Conservation (phyloP, 1,140 invertebrate genomes). For the Antheraea pernyi region DNA sequence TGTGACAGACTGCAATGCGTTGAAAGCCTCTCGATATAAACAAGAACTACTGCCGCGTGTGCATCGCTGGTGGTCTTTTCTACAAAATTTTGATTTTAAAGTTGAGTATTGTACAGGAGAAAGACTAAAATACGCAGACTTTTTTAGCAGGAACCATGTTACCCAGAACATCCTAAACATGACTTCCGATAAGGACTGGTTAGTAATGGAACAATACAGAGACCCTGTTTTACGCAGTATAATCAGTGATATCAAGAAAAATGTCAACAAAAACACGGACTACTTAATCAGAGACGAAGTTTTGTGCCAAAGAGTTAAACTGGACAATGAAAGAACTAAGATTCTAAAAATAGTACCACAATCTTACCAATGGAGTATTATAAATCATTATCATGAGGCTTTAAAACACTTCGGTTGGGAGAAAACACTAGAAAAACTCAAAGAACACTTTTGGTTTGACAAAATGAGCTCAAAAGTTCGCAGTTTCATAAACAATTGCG, state of each 20-base stretch:
- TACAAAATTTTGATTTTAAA: slow-evolving; percentile 52
- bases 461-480: slow-evolving; percentile 31
- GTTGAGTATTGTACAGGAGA: slow-evolving; percentile 28
- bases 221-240: too few relatives aligned
- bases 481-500: slow-evolving; percentile 37
- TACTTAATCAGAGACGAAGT: too few relatives aligned
- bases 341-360: slow-evolving; percentile 21
- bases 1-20: slow-evolving; percentile 46
- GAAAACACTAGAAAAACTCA: slow-evolving; percentile 24
- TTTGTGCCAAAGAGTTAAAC: slow-evolving; percentile 3
- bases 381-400: slow-evolving; percentile 21
- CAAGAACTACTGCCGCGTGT: slow-evolving; percentile 47
- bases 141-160: too few relatives aligned
- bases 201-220: too few relatives aligned
- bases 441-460: slow-evolving; percentile 23
- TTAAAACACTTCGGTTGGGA: slow-evolving; percentile 25
- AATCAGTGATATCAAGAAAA: too few relatives aligned
- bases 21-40: slow-evolving; percentile 48
- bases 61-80: slow-evolving; percentile 50
- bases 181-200: too few relatives aligned
- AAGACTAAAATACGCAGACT: slow-evolving; percentile 40
- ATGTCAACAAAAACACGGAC: too few relatives aligned
- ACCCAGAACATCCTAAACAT: too few relatives aligned
- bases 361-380: slow-evolving; percentile 28
- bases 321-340: slow-evolving; percentile 3